Evolutionary conservation across 2,113 vertebrate species (phyloP), one percentile per base, ranked within the genome.

Genomic region (Desmodus rotundus): DNA sequence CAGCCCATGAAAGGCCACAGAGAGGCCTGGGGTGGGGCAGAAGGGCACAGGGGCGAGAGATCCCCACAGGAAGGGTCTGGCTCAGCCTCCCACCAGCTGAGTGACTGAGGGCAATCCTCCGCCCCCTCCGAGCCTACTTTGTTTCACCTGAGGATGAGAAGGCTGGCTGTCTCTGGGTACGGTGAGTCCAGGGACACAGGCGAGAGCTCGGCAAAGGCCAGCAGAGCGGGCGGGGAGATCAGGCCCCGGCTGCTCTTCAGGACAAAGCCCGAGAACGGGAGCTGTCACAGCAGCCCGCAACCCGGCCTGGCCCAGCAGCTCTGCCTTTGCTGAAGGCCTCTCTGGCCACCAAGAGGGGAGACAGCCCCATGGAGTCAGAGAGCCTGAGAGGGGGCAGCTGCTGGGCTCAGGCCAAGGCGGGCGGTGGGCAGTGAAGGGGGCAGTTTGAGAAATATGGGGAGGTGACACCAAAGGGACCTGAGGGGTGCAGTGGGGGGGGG

Each of bases 201-300:
- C 24, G 2, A 8, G 10, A 9, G 56, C 56, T 58, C 12, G 2
- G 45, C 58, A 24, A 45, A 47, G 7, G 28, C 80, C 1, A 3
- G 61, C 9, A 24, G 76, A 58, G 50, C 4, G 15, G 4, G 7
- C 0, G 28, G 52, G 76, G 22, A 22, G 28, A 16, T 1, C 20
- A 17, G 9, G 16, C 47, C 86, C 58, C 9, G 7, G 24, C 56
- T 13, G 72, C 31, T 14, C 31, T 2, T 28, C 2, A 26, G 72
- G 41, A 13, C 0, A 0, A 41, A 33, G 5, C 38, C 56, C 26
- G 3, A 1, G 15, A 14, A 10, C 70, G 20, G 56, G 41, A 43
- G 41, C 45, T 4, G 1, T 36, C 50, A 4, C 36, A 26, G 56
- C 1, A 3, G n/a, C 8, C 24, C 3, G 7, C 12, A 10, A 52